Evolutionary conservation across 2,888 invertebrate species (phyloP), one percentile per base, ranked within the genome.

Genomic region (Erannis defoliaria): DNA sequence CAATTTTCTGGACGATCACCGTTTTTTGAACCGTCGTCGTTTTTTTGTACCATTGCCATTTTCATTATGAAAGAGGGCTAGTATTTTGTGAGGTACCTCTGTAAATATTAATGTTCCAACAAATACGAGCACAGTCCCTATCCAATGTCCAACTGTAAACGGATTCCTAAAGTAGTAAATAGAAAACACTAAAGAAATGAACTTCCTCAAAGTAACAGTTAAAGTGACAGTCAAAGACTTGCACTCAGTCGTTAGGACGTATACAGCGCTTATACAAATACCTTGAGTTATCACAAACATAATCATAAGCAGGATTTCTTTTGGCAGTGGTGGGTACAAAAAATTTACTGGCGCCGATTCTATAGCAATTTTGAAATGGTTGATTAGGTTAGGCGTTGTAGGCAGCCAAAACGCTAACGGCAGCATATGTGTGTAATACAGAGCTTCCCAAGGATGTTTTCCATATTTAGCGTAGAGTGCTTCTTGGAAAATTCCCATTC

Each of bases 401-500:
- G 98, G 90, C 16, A 97, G 71, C 93, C 99, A 99, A 64, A 97
- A 96, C 5, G 99, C 98, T 66, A 99, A 84, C 0, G 99, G 98
- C 56, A 99, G 83, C 55, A 97, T 93, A 93, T 99, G 99, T 94
- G 97, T 97, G 77, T 96, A 98, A 89, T 95, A 98, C 1, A 98
- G 86, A 1, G 98, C 97, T 87, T 98, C 98, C 80, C 96, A 94
- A 0, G 99, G 97, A 93, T 98, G 96, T 86, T 99, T 99, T 48
- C 99, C 99, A 85, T 97, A 95, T 63, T 95, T 94, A 26, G 94
- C 91, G 80, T 97, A 97, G 3, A 99, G 86, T 0, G 95, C 95
- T 89, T 99, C 99, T 85, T 99, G 99, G 86, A 97, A 98, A 63
- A 98, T 96, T 1, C 99, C 99, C 98, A 99, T 98, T 73, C 97